Evolutionary conservation across 1,140 invertebrate species (phyloP).

Genomic region (Diabrotica undecimpunctata): DNA sequence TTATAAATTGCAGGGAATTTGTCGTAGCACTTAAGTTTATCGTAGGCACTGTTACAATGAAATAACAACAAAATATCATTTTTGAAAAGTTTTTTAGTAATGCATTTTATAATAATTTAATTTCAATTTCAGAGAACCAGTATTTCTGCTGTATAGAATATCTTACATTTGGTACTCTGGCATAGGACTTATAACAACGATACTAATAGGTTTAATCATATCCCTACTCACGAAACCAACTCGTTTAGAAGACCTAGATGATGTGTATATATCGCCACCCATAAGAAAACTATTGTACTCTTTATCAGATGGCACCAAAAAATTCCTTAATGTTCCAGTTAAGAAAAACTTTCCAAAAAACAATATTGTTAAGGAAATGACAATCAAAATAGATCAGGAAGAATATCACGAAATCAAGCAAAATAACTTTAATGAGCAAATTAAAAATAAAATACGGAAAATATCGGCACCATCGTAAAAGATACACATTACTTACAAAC

Average conservation of each 20-base stretch:
- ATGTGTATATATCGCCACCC: slow-evolving; percentile 54
- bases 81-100: not conserved
- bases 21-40: too few species aligned
- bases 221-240: slow-evolving; percentile 59
- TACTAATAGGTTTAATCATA: slow-evolving; percentile 60
- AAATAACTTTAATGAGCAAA: too few species aligned
- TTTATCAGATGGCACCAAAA: slow-evolving; percentile 15
- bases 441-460: too few species aligned
- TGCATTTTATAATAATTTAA: slow-evolving; percentile 4
- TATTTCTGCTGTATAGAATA: slow-evolving; percentile 56
- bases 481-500: too few species aligned
- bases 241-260: slow-evolving; percentile 53
- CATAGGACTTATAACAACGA: slow-evolving; percentile 59
- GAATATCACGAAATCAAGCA: too few species aligned
- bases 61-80: too few species aligned
- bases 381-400: too few species aligned
- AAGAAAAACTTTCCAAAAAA: too few species aligned
- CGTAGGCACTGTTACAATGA: too few species aligned
- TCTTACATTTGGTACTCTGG: slow-evolving; percentile 74
- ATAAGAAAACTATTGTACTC: slow-evolving; percentile 36
- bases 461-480: too few species aligned
- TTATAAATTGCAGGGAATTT: too few species aligned
- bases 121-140: slow-evolving; percentile 26
- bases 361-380: too few species aligned
- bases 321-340: slow-evolving; percentile 23